Conservation (phyloP, 2,888 invertebrate genomes). For the Adelognathus sp. region DNA sequence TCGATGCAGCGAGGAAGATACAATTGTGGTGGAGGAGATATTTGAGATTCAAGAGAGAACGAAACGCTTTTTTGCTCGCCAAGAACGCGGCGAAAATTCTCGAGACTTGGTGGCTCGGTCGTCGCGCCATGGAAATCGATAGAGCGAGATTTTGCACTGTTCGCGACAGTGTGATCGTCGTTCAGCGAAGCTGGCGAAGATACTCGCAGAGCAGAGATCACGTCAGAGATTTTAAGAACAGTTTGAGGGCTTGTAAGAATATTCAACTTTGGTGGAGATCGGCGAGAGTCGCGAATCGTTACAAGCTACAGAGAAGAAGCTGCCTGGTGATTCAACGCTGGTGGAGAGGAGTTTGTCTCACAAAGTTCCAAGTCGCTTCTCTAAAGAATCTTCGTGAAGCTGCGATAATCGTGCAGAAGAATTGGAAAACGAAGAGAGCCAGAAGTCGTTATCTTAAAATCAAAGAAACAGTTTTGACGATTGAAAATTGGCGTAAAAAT, state of each 20-base stretch:
- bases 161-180: slow-evolving; percentile 75
- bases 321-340: slow-evolving; percentile 65
- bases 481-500: slow-evolving; percentile 82
- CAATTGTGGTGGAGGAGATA: slow-evolving; percentile 81
- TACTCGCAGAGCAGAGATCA: slow-evolving; percentile 64
- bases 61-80: slow-evolving; percentile 76
- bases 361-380: slow-evolving; percentile 27
- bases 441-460: slow-evolving; percentile 64
- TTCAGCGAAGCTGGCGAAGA: slow-evolving; percentile 81
- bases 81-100: slow-evolving; percentile 73
- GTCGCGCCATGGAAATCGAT: slow-evolving; percentile 79
- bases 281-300: slow-evolving; percentile 48
- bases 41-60: slow-evolving; percentile 77
- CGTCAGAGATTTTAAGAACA: slow-evolving; percentile 30
- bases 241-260: slow-evolving; percentile 54
- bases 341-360: slow-evolving; percentile 60
- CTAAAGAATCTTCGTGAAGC: slow-evolving; percentile 57
- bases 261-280: slow-evolving; percentile 72
- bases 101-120: slow-evolving; percentile 72
- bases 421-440: slow-evolving; percentile 79
- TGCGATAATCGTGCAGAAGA: slow-evolving; percentile 74
- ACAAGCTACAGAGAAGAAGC: slow-evolving; percentile 45
- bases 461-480: slow-evolving; percentile 81
- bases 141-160: slow-evolving; percentile 74
- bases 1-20: slow-evolving; percentile 74